Percentiles rank a stretch among this genome's conserved stretches.
Conservation (phyloP, 2,113 vertebrate species). For the Tychaedon coryphoeus region DNA sequence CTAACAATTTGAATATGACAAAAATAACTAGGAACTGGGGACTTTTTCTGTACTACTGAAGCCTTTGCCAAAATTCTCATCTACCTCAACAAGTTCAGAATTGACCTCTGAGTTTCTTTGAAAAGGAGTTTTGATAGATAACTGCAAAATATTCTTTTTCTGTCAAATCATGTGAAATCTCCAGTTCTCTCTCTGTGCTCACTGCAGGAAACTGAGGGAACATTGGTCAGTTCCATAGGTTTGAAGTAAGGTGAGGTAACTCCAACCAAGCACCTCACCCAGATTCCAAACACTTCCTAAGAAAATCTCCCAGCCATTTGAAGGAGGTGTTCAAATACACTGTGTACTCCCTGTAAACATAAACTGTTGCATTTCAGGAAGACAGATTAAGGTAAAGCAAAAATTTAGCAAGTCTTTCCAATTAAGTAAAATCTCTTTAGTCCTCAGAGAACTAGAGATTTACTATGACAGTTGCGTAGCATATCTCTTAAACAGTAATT, state of each 20-base stretch:
- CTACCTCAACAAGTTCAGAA: neutral
- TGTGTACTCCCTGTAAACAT: neutral
- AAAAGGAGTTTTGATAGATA: neutral
- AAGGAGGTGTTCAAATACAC: neutral
- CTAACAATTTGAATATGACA: neutral
- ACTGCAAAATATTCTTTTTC: neutral
- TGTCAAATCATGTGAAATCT: neutral
- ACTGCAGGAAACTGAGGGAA: neutral
- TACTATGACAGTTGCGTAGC: neutral
- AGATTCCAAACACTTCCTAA: neutral
- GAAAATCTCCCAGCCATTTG: neutral
- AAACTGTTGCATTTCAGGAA: neutral
- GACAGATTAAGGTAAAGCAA: neutral
- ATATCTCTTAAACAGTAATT: slow-evolving; percentile 9
- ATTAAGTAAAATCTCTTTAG: neutral
- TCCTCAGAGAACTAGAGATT: neutral
- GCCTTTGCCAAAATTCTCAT: neutral
- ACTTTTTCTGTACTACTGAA: neutral
- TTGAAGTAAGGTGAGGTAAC: neutral
- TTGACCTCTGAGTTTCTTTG: neutral
- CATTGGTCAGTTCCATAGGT: neutral
- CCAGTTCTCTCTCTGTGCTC: neutral
- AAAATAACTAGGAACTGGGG: neutral
- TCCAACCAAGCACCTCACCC: neutral
- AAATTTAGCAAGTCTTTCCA: neutral